A percentile compares a stretch with the other conserved stretches of the same genome.
These are phyloP conservation scores for Fabriciana adippe DNA, from an alignment of 2,888 invertebrate species.

Conservation along the genomic window DNA sequence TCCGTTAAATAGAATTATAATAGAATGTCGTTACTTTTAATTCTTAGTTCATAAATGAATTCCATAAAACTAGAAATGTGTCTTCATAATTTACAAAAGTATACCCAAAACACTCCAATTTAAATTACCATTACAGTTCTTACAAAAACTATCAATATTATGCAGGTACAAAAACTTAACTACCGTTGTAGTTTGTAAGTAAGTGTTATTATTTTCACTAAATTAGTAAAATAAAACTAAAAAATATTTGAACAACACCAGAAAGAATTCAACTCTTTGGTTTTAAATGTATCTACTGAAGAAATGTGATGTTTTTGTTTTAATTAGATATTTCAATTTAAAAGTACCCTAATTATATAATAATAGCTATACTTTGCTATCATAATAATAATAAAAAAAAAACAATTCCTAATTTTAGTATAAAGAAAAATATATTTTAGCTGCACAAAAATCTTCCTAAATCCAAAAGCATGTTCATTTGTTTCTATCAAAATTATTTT, in stretches of 20 bases:
- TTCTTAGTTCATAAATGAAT: neutral
- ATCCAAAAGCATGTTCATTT: too few relatives aligned
- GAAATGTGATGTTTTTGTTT: slow-evolving; percentile 8
- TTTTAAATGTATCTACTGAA: slow-evolving; percentile 15
- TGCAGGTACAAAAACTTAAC: slow-evolving; percentile 59
- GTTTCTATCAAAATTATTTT: too few relatives aligned
- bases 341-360: too few relatives aligned
- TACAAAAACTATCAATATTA: slow-evolving; percentile 34
- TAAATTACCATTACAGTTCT: slow-evolving; percentile 15
- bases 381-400: too few relatives aligned
- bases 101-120: slow-evolving; percentile 1
- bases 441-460: too few relatives aligned
- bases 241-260: slow-evolving; percentile 31
- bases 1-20: too few relatives aligned
- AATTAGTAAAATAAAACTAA: slow-evolving; percentile 26
- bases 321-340: neutral
- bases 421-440: too few relatives aligned
- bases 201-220: slow-evolving; percentile 29
- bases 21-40: neutral
- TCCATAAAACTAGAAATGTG: neutral
- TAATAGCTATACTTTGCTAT: too few relatives aligned
- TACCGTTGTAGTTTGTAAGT: slow-evolving; percentile 38
- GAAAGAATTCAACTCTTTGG: slow-evolving; percentile 33
- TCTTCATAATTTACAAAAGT: slow-evolving; percentile 17
- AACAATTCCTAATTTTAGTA: too few relatives aligned